Percentiles rank a stretch among this genome's conserved stretches.
phyloP scores from a whole-genome alignment of 2,797 vertebrate genomes.

The Carduelis carduelis region DNA sequence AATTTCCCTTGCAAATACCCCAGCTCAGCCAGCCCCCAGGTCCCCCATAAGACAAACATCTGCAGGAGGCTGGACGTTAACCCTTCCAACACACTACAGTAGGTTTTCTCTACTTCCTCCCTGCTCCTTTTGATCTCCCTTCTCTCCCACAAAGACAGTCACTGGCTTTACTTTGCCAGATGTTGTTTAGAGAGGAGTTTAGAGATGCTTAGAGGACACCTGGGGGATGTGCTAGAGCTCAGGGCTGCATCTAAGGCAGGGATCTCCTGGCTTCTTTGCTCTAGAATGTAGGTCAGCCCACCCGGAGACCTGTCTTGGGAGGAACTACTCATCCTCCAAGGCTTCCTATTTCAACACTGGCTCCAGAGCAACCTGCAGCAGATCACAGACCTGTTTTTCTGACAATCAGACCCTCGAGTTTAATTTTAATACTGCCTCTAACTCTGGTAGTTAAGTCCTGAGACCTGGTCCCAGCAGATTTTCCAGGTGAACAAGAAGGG shows the following conservation, averaged over 20 bases:
- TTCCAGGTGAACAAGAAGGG: accelerated
- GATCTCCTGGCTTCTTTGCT: background rate
- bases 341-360: background rate
- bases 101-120: background rate
- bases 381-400: background rate
- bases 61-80: background rate
- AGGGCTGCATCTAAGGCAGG: background rate
- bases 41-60: background rate
- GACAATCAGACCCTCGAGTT: background rate
- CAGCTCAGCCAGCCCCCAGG: background rate
- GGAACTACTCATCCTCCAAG: background rate
- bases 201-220: background rate
- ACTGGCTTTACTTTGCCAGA: background rate
- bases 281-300: background rate
- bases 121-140: background rate
- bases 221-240: background rate
- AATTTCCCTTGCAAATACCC: background rate
- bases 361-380: background rate
- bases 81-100: background rate
- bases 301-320: accelerated
- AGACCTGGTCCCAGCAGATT: background rate
- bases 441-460: background rate
- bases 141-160: background rate
- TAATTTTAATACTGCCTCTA: background rate
- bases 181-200: background rate